Conservation (phyloP, 2,888 invertebrate genomes). For the Lasioglossum calceatum region DNA sequence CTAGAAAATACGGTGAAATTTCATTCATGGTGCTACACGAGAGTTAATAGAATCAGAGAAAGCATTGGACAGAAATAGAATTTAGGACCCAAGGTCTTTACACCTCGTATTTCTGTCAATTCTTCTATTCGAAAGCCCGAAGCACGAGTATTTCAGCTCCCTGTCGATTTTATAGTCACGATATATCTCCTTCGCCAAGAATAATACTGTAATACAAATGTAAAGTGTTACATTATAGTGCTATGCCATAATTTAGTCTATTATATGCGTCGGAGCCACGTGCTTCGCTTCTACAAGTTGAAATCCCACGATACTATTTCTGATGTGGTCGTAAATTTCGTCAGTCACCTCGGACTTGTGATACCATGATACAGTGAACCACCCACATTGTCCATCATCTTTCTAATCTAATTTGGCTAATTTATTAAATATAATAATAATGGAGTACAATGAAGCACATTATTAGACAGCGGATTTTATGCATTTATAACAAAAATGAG, state of each 20-base stretch:
- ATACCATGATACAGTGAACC: not conserved
- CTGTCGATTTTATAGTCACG: constrained; percentile 12
- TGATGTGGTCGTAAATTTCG: not conserved
- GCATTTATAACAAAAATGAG: no score
- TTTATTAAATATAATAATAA: not conserved
- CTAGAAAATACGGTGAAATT: not conserved
- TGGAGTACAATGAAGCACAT: no score
- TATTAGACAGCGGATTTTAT: no score
- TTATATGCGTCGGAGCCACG: not conserved
- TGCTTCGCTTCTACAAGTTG: not conserved
- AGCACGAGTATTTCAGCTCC: not conserved
- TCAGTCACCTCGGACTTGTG: not conserved
- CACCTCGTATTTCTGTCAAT: constrained; percentile 11
- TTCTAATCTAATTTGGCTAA: not conserved
- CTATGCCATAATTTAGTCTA: not conserved
- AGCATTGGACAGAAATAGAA: not conserved
- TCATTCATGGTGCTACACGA: not conserved
- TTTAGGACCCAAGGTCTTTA: not conserved
- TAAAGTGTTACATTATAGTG: not conserved
- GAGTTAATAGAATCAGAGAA: not conserved
- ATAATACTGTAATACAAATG: constrained; percentile 9
- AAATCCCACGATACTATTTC: not conserved
- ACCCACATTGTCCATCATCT: not conserved
- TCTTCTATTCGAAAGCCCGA: not conserved
- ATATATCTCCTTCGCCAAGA: not conserved